phyloP scores from a whole-genome alignment of 2,113 vertebrate genomes.

The Choloepus hoffmanni region DNA sequence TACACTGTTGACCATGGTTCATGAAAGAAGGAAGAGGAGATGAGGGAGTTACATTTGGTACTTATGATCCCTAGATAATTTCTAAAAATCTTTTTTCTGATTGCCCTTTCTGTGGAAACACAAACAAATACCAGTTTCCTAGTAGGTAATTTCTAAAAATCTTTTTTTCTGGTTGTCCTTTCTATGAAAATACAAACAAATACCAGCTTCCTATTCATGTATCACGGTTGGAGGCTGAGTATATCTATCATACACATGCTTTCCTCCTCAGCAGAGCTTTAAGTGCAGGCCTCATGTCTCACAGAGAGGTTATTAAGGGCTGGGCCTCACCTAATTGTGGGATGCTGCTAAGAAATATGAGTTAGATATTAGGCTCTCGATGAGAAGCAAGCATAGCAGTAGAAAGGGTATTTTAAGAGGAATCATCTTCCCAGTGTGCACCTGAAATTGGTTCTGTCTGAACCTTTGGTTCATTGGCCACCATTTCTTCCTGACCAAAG shows the following conservation, averaged over 20 bases:
- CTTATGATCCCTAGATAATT: not conserved
- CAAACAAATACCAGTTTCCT: no score
- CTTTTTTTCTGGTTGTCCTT: not conserved
- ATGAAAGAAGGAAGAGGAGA: not conserved
- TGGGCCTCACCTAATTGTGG: not conserved
- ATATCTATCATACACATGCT: accelerated
- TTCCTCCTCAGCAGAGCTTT: not conserved
- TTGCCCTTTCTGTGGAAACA: no score
- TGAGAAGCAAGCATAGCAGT: not conserved
- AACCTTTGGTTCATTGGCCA: slow-evolving; percentile 1
- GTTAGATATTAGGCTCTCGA: not conserved
- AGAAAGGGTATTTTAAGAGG: not conserved
- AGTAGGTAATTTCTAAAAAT: no score
- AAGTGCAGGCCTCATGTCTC: not conserved
- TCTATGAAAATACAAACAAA: not conserved
- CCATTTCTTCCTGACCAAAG: not conserved
- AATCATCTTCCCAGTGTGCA: not conserved
- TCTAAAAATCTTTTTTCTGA: not conserved
- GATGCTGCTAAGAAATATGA: not conserved
- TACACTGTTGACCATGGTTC: not conserved
- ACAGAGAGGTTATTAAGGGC: not conserved
- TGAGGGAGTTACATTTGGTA: not conserved
- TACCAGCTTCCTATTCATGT: not conserved
- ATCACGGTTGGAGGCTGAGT: not conserved
- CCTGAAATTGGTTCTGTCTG: not conserved